phyloP scores from a whole-genome alignment of 2,113 vertebrate species.

The Larimichthys crocea region DNA sequence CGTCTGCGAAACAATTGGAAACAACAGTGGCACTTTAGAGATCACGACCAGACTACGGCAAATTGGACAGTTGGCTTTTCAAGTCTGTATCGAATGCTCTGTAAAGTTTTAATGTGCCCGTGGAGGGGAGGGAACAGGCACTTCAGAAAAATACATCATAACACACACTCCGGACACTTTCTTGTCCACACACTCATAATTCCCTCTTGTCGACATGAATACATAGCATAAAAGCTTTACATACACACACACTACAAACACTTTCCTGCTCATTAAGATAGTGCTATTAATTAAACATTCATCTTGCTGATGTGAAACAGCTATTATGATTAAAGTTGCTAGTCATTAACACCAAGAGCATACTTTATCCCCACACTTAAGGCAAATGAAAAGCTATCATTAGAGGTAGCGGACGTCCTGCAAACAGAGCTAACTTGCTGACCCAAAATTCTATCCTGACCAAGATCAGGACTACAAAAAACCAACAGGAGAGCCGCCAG shows the following conservation, averaged over 20 bases:
- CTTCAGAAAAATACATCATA: conserved; percentile 17
- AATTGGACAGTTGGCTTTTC: conserved; percentile 56
- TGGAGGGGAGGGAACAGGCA: background rate
- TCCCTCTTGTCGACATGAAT: background rate
- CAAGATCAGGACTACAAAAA: conserved; percentile 10
- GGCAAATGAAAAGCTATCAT: conserved; percentile 6
- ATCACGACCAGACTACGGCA: conserved; percentile 26
- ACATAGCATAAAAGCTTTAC: background rate
- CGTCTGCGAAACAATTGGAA: conserved; percentile 49
- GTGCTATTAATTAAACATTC: background rate
- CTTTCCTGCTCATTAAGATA: background rate
- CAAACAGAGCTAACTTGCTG: background rate
- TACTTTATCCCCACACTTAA: background rate
- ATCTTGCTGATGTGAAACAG: background rate
- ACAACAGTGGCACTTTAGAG: conserved; percentile 46
- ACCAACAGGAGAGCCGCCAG: conserved; percentile 37
- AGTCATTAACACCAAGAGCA: conserved; percentile 13
- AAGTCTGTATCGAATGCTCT: conserved; percentile 39
- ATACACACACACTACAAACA: background rate
- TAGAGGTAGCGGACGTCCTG: background rate
- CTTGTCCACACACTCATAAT: background rate
- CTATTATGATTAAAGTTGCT: background rate
- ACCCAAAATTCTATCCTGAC: conserved; percentile 5
- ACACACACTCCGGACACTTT: background rate
- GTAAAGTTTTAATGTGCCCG: conserved; percentile 43